Conservation (phyloP, 2,888 invertebrate genomes). For the Macrosoma leucophasiata region DNA sequence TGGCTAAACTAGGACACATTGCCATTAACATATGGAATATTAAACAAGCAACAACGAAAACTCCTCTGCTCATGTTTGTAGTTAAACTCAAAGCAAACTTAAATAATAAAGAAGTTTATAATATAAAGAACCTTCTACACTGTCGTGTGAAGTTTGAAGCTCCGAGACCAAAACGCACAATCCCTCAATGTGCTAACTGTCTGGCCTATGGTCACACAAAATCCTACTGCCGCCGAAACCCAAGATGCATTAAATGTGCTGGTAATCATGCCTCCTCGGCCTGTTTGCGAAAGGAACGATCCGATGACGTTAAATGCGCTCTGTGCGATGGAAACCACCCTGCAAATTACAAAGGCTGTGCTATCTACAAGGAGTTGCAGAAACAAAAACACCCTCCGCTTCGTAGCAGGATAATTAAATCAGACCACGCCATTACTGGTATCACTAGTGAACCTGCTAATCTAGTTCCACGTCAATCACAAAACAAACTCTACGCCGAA, state of each 20-base stretch:
- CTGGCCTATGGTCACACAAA: conserved; percentile 7
- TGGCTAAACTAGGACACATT: conserved; percentile 12
- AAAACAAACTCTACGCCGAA: too few species aligned
- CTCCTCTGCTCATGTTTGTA: conserved; percentile 16
- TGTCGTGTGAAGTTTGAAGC: neutral
- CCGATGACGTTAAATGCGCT: too few species aligned
- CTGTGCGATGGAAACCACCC: too few species aligned
- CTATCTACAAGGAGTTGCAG: too few species aligned
- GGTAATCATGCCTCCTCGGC: neutral
- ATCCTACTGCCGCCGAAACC: conserved; percentile 1
- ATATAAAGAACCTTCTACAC: conserved; percentile 5
- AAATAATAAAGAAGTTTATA: conserved; percentile 15
- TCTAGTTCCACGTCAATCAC: too few species aligned
- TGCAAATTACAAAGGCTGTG: too few species aligned
- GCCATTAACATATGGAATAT: conserved; percentile 21
- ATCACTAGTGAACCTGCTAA: too few species aligned
- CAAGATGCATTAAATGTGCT: conserved; percentile 7
- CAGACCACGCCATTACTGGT: too few species aligned
- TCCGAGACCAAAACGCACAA: too few species aligned
- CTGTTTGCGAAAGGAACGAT: too few species aligned
- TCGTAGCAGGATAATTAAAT: too few species aligned
- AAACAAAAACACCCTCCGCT: too few species aligned
- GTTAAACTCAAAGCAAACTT: conserved; percentile 10
- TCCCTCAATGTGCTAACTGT: neutral
- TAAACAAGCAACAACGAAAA: conserved; percentile 15